Base-by-base conservation (phyloP, 2,113 vertebrate species). In the Accipiter cooperii region DNA sequence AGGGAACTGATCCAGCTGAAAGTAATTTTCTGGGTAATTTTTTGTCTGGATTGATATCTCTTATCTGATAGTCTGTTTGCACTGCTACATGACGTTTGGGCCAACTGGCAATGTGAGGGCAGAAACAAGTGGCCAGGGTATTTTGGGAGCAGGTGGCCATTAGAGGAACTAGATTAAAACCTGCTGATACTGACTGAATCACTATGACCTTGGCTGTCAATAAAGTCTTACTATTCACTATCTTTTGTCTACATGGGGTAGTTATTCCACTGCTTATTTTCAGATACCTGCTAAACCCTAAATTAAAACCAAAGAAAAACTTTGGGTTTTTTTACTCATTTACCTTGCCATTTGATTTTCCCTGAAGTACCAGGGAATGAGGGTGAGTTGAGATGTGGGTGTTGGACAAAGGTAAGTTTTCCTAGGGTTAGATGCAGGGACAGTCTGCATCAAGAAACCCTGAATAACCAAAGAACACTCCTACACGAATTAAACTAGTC, bases 71-170 rank as follows among this genome's bases (percentile, higher is more conserved):
- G 63, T 80, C 21, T 95, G 73, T 95, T 93, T 96, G 64, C 55
- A 8, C 12, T 89, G 51, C 55, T 70, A 8, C 25, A 12, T 49
- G 42, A 21, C 20, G 29, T 26, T 71, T 54, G 42, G 60, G 65
- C 96, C 96, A 96, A 9, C 8, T 94, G 96, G 96, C 94, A 87
- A 36, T 15, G 17, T 5, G 5, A 94, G 11, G 46, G 13, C 33
- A 71, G 69, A 84, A 95, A 29, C 20, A 84, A 84, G n/a, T 28
- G 73, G 89, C 84, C 73, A 71, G 38, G 14, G 8, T 82, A 75
- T 94, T 95, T 60, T 87, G 89, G 93, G 89, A 96, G 80, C 96
- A 97, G 96, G 95, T 96, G 96, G 91, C 29, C 64, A 51, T 74
- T 81, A 75, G 89, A 29, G 18, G 78, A 75, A 51, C 51, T 80